These are phyloP conservation scores for Aphelenchoides besseyi DNA, from an alignment of 1,140 invertebrate species.

Conservation along the genomic window DNA sequence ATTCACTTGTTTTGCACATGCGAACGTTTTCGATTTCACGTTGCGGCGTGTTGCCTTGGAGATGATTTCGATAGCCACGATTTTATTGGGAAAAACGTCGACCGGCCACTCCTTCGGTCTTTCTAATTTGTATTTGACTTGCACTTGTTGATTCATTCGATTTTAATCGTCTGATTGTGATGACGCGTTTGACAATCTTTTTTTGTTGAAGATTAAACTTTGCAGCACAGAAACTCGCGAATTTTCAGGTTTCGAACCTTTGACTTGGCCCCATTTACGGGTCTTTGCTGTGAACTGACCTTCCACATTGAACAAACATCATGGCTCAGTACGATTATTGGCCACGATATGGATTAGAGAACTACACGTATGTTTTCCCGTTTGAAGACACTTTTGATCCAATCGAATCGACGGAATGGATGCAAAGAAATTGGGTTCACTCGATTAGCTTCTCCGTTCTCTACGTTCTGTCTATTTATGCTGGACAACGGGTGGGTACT, in stretches of 20 bases:
- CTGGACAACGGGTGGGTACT: constrained; percentile 74
- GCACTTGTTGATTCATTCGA: too few species aligned
- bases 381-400: constrained; percentile 90
- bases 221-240: too few species aligned
- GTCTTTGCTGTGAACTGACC: too few species aligned
- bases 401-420: constrained; percentile 81
- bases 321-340: constrained; percentile 59
- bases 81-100: too few species aligned
- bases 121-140: background rate
- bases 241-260: too few species aligned
- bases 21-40: too few species aligned
- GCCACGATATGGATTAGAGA: constrained; percentile 64
- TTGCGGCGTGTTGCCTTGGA: constrained; percentile 1
- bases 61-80: background rate
- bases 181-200: too few species aligned
- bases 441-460: constrained; percentile 73
- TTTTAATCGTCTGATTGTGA: too few species aligned
- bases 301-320: background rate
- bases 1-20: too few species aligned
- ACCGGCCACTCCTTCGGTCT: background rate
- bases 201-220: too few species aligned
- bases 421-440: constrained; percentile 88
- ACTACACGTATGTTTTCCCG: constrained; percentile 88
- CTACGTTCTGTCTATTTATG: constrained; percentile 90
- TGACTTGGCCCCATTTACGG: too few species aligned